Evolutionary conservation across 1,140 invertebrate genomes (phyloP).

Genomic region (Nasonia longicornis): DNA sequence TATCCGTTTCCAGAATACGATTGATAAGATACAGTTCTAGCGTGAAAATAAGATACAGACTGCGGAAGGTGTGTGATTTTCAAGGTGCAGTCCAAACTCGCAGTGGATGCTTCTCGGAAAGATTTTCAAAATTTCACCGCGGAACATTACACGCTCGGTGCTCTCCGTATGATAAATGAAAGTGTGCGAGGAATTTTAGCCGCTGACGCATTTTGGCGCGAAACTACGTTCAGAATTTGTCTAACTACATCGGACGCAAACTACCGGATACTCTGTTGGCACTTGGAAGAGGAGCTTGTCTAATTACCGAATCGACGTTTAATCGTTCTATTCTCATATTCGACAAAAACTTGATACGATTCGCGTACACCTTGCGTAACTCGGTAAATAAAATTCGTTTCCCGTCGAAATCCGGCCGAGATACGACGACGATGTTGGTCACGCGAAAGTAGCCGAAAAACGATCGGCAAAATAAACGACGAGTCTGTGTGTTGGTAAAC

Average conservation of each 20-base stretch:
- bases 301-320: neutral
- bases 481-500: too few relatives aligned
- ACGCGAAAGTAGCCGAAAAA: neutral
- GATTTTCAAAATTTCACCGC: too few relatives aligned
- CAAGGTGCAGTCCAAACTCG: neutral
- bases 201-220: constrained; percentile 7
- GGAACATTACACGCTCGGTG: too few relatives aligned
- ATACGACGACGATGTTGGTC: neutral
- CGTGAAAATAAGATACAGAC: constrained; percentile 22
- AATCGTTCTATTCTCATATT: neutral
- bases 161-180: too few relatives aligned
- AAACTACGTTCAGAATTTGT: neutral
- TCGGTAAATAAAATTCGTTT: too few relatives aligned
- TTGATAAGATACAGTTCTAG: neutral
- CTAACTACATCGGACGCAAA: neutral
- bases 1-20: constrained; percentile 5
- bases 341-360: neutral
- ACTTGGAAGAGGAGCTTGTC: neutral
- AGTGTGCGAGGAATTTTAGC: neutral
- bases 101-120: too few relatives aligned
- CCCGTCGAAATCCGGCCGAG: too few relatives aligned
- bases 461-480: neutral
- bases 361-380: too few relatives aligned
- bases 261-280: neutral
- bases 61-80: constrained; percentile 8